Conservation (phyloP, 2,797 vertebrate species). For the Ciconia nigra region DNA sequence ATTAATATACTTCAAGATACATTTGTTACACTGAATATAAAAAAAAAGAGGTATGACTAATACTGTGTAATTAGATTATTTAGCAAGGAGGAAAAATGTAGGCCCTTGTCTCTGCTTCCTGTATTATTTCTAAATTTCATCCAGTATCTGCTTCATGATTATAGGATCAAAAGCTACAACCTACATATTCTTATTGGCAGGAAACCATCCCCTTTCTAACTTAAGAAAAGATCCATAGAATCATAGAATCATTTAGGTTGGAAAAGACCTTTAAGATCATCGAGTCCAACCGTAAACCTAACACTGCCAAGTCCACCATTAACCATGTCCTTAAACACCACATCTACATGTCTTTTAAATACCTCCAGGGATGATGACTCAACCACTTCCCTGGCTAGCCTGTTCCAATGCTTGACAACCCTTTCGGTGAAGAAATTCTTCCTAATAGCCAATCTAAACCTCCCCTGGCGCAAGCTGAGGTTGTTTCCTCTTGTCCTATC, state of each 20-base stretch:
- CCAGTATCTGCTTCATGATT: background rate
- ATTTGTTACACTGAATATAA: background rate
- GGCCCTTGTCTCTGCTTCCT: fast-evolving
- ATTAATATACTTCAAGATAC: background rate
- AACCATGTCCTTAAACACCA: background rate
- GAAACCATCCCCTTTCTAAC: background rate
- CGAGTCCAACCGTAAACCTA: fast-evolving
- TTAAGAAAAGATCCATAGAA: background rate
- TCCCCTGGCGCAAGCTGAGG: background rate
- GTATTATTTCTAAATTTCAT: background rate
- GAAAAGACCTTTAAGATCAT: background rate
- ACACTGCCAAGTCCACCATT: background rate
- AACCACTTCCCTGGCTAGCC: background rate
- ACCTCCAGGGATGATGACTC: background rate
- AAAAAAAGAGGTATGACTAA: background rate
- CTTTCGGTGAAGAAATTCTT: background rate
- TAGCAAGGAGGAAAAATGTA: background rate
- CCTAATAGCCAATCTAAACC: background rate
- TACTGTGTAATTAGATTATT: background rate
- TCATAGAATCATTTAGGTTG: background rate
- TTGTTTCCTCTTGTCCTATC: background rate
- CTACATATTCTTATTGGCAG: background rate
- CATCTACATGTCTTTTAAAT: background rate
- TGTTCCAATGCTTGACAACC: background rate
- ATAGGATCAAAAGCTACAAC: background rate